Conservation (phyloP, 1,140 invertebrate genomes). For the Heliconius nattereri region DNA sequence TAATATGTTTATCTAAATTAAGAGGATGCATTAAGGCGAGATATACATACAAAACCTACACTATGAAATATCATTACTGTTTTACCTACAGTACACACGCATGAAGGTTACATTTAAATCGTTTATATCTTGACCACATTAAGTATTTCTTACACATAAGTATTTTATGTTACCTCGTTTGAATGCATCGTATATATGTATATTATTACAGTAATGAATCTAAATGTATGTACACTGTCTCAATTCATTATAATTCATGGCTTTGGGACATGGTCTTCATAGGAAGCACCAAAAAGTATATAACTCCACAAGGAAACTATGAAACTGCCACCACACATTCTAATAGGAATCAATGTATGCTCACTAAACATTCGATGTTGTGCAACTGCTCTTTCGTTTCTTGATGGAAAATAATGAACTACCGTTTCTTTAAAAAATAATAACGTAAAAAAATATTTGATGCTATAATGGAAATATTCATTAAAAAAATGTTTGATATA, state of each 20-base stretch:
- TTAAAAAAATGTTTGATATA: no score
- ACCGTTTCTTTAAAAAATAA: not conserved
- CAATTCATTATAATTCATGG: slow-evolving; percentile 13
- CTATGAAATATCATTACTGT: slow-evolving; percentile 17
- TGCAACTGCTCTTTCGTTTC: slow-evolving; percentile 22
- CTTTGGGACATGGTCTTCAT: slow-evolving; percentile 22
- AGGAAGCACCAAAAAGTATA: slow-evolving; percentile 21
- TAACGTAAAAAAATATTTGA: no score
- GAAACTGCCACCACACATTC: slow-evolving; percentile 25
- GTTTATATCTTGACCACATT: not conserved
- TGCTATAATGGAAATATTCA: no score
- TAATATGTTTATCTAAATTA: slow-evolving; percentile 30
- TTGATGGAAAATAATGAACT: slow-evolving; percentile 22
- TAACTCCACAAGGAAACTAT: slow-evolving; percentile 2
- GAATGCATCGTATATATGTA: slow-evolving; percentile 30
- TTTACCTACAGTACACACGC: slow-evolving; percentile 16
- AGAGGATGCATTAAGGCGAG: slow-evolving; percentile 41
- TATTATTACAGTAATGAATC: not conserved
- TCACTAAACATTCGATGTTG: slow-evolving; percentile 50
- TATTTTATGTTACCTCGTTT: slow-evolving; percentile 26
- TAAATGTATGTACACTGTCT: slow-evolving; percentile 12
- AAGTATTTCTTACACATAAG: slow-evolving; percentile 1
- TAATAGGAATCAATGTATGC: slow-evolving; percentile 45
- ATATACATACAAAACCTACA: slow-evolving; percentile 12
- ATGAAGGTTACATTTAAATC: slow-evolving; percentile 32